Evolutionary conservation across 2,797 vertebrate genomes (phyloP).

Genomic region (Leptatherina wallacei): DNA sequence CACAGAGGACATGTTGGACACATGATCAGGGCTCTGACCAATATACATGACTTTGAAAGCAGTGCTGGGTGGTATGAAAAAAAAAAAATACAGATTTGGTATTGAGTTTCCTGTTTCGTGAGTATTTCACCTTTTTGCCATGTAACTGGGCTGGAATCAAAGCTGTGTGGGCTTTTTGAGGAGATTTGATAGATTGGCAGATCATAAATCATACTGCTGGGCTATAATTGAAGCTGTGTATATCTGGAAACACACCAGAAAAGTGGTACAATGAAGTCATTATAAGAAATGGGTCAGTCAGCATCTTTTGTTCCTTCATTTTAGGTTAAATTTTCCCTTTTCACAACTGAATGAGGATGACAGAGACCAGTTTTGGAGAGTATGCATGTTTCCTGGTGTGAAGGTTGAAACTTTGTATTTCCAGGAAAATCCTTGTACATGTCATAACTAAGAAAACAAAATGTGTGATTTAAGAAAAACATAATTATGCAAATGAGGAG

Average conservation of each 20-base stretch:
- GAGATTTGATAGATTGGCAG: neutral
- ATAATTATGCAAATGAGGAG: neutral
- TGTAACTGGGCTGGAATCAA: neutral
- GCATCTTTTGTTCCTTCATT: neutral
- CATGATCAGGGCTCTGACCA: neutral
- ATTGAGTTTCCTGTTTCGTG: neutral
- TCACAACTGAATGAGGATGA: neutral
- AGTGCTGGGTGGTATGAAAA: neutral
- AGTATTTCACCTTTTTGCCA: neutral
- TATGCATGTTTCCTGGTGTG: neutral
- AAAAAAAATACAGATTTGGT: neutral
- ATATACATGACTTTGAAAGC: neutral
- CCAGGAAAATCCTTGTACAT: neutral
- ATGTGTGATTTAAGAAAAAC: neutral
- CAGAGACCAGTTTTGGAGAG: neutral
- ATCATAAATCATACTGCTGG: neutral
- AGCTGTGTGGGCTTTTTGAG: neutral
- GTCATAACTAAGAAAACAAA: neutral
- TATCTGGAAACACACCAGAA: neutral
- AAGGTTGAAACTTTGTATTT: neutral
- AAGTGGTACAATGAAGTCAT: neutral
- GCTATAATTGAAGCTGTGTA: neutral
- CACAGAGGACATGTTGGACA: neutral
- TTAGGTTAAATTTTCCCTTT: neutral
- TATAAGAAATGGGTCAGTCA: neutral